Evolutionary conservation across 2,113 vertebrate genomes (phyloP).

Genomic region (Lathamus discolor): DNA sequence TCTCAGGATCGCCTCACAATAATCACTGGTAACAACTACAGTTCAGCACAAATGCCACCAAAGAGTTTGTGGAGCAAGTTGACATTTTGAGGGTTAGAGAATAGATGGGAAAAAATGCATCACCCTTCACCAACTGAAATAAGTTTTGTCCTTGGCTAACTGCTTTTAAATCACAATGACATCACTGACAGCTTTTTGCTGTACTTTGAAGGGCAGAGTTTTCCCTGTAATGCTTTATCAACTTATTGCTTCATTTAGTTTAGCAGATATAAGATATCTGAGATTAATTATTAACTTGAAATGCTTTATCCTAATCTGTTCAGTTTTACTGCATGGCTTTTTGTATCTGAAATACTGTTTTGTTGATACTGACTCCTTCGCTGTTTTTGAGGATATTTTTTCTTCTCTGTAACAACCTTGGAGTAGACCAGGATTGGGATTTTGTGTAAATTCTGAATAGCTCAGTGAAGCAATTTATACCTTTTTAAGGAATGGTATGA

Average conservation of each 20-base stretch:
- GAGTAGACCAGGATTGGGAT: neutral
- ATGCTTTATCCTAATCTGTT: neutral
- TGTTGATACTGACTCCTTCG: neutral
- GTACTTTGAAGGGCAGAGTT: neutral
- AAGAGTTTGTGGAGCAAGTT: neutral
- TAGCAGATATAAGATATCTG: neutral
- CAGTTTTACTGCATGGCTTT: neutral
- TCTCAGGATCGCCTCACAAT: neutral
- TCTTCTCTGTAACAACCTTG: neutral
- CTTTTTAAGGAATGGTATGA: conserved; percentile 53
- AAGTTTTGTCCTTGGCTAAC: neutral
- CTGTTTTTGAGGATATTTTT: neutral
- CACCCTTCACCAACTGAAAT: neutral
- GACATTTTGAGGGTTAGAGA: neutral
- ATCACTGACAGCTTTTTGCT: neutral
- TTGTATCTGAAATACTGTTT: neutral
- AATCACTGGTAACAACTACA: neutral
- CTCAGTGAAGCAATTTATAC: neutral
- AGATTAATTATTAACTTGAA: conserved; percentile 55
- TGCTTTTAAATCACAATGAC: neutral
- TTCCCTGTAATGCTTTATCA: neutral
- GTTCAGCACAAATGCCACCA: neutral
- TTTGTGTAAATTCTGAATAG: neutral
- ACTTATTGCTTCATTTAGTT: neutral
- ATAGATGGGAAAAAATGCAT: neutral